Evolutionary conservation across 2,888 invertebrate species (phyloP), one percentile per base, ranked within the genome.

Genomic region (Platycheirus albimanus): DNA sequence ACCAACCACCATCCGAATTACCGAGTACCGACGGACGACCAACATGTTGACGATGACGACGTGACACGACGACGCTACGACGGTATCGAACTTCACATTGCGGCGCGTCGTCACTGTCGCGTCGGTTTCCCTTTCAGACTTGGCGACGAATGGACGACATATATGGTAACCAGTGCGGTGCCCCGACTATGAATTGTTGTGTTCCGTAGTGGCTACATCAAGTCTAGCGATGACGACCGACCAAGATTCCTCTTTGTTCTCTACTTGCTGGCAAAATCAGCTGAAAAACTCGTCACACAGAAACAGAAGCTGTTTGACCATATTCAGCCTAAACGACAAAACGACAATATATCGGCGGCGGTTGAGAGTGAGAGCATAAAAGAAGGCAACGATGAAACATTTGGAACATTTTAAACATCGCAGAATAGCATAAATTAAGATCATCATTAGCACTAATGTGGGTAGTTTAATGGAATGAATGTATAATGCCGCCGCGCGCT

Each of bases 251-350:
- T 52, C 78, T 74, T 74, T 83, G 72, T 83, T 77, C 72, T 78
- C 83, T 36, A 2, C 20, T 56, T 20, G 38, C 3, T 11, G 43
- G 77, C 63, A 77, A n/a, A n/a, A 72, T 77, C 77, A 71, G 47
- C 24, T 30, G 17, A 54, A 51, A 83, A 1, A 69, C 72, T 69
- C 72, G 72, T 83, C 72, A 67, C 8, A 54, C 61, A 64, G 54
- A n/a, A 13, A 52, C 61, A 70, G 54, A 77, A 83, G 83, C 72
- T 69, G 78, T 63, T 78, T 83, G 78, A 69, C 78, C 83, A 83
- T 78, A 83, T 64, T 70, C 64, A 80, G 80, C 79, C 49, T 45
- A 30, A 0, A 30, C 20, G n/a, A 47, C 33, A 45, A 36, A 19
- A 38, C 56, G 38, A 61, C 49, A 24, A 20, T 8, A 63, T 24